Percentiles rank a stretch among this genome's conserved stretches.
Evolutionary conservation across 2,113 vertebrate species (phyloP).

Genomic region (Tupaia tana): DNA sequence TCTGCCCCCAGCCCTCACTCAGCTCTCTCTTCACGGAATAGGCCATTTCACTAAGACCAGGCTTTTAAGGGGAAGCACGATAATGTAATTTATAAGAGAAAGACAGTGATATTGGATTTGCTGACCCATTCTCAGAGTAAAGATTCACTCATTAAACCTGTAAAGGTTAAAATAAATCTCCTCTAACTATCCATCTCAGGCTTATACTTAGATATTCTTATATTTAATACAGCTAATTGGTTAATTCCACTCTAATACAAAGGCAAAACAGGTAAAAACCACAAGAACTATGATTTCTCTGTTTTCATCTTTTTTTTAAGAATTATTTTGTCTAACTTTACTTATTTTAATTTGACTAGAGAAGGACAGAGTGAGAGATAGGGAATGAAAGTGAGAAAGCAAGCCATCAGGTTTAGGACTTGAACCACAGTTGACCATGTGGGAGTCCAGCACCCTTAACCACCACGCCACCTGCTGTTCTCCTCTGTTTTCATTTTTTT

Average conservation of each 20-base stretch:
- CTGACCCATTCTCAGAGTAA: not conserved
- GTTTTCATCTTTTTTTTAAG: not conserved
- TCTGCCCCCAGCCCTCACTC: not conserved
- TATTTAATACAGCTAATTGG: not conserved
- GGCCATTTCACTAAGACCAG: not conserved
- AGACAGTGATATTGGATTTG: not conserved
- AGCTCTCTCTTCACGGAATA: not conserved
- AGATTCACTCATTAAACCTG: not conserved
- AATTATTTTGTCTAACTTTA: too few relatives aligned
- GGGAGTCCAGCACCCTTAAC: too few relatives aligned
- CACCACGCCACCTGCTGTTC: too few relatives aligned
- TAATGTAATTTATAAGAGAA: not conserved
- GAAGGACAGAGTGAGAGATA: too few relatives aligned
- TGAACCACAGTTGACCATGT: too few relatives aligned
- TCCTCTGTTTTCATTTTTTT: not conserved
- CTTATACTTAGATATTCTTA: not conserved
- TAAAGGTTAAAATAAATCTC: not conserved
- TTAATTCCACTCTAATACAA: not conserved
- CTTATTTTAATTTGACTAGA: too few relatives aligned
- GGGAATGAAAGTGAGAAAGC: too few relatives aligned
- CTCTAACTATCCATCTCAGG: not conserved
- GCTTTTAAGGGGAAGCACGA: not conserved
- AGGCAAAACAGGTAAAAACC: not conserved
- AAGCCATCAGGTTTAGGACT: too few relatives aligned
- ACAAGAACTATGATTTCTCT: not conserved